phyloP scores from a whole-genome alignment of 2,888 invertebrate genomes.

The Rhagium mordax region DNA sequence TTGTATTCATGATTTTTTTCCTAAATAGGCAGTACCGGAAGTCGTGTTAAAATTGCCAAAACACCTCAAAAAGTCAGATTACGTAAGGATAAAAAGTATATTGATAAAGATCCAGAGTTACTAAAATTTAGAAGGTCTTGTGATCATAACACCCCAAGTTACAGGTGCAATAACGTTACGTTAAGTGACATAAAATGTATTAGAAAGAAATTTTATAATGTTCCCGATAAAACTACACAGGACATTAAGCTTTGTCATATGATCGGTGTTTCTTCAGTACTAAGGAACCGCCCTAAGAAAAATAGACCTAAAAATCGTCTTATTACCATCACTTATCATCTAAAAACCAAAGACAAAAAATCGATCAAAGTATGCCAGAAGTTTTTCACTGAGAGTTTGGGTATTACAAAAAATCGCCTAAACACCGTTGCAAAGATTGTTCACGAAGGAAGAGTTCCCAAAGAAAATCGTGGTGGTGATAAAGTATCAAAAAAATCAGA shows the following conservation, averaged over 20 bases:
- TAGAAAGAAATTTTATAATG: background rate
- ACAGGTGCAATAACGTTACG: background rate
- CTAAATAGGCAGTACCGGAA: no score
- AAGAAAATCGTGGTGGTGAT: background rate
- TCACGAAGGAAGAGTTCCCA: background rate
- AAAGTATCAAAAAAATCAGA: background rate
- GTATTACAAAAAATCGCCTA: background rate
- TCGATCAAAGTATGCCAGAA: background rate
- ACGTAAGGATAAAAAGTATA: background rate
- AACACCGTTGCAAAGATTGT: background rate
- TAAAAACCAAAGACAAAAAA: background rate
- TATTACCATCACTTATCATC: background rate
- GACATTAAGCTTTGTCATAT: conserved; percentile 6
- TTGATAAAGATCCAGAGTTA: background rate
- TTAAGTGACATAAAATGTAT: background rate
- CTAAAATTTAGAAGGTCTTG: background rate
- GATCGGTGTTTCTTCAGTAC: background rate
- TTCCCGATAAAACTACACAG: conserved; percentile 1
- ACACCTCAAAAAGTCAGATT: no score
- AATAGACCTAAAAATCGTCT: background rate
- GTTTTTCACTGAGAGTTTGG: background rate
- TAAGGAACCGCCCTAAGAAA: background rate
- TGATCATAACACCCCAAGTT: background rate
- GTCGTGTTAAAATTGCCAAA: no score
- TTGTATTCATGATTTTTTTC: no score